These are phyloP conservation scores for Drosophila mettleri DNA, from an alignment of 2,888 invertebrate genomes.

Conservation along the genomic window DNA sequence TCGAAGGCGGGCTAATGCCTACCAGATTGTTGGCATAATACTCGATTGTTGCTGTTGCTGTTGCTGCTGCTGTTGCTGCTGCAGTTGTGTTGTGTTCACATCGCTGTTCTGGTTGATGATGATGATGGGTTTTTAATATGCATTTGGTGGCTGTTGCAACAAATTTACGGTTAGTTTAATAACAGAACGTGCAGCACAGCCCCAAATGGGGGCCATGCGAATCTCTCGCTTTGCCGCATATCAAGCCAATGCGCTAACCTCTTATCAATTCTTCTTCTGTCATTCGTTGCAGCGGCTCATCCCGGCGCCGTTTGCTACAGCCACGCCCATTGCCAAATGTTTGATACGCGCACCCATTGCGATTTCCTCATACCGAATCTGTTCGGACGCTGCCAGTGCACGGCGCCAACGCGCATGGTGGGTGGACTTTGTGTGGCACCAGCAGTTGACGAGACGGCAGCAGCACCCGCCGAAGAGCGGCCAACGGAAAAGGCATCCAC, in stretches of 20 bases:
- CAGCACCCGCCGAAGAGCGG: conserved; percentile 45
- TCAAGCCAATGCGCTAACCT: background rate
- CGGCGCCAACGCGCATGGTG: conserved; percentile 88
- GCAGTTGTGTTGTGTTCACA: conserved; percentile 38
- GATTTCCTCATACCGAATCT: conserved; percentile 95
- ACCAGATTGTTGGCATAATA: conserved; percentile 56
- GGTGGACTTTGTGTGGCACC: conserved; percentile 88
- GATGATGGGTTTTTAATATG: conserved; percentile 79
- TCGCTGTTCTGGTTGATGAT: conserved; percentile 66
- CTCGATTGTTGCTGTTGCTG: conserved; percentile 22
- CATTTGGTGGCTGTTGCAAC: conserved; percentile 71
- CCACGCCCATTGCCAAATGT: conserved; percentile 94
- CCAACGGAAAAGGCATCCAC: conserved; percentile 46
- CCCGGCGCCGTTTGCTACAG: conserved; percentile 95
- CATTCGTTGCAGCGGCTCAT: conserved; percentile 89
- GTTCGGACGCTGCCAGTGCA: conserved; percentile 94
- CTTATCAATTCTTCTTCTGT: background rate
- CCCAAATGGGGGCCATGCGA: conserved; percentile 44
- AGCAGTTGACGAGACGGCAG: conserved; percentile 44
- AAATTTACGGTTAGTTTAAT: conserved; percentile 73
- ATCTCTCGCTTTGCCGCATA: conserved; percentile 7
- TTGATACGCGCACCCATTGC: conserved; percentile 93
- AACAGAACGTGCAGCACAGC: conserved; percentile 46
- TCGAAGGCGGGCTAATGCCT: conserved; percentile 77
- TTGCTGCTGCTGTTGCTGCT: conserved; percentile 25